Evolutionary conservation across 1,140 invertebrate genomes (phyloP).

Genomic region (Pararge aegeria): DNA sequence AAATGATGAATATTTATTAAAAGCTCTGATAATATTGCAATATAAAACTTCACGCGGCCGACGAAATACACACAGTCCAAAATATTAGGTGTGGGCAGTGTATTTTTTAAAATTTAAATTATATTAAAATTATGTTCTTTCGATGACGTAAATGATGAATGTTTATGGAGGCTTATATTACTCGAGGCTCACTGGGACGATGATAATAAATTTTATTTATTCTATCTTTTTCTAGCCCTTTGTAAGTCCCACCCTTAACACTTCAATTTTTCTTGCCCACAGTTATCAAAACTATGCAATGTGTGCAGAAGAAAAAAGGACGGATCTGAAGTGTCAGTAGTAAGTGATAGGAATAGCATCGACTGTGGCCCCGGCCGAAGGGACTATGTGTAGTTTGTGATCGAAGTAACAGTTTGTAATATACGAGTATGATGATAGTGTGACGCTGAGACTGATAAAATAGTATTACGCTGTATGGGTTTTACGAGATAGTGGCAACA

Average conservation of each 20-base stretch:
- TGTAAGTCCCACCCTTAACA: slow-evolving; percentile 21
- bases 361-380: slow-evolving; percentile 50
- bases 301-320: slow-evolving; percentile 59
- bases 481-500: slow-evolving; percentile 13
- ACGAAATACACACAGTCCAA: no score
- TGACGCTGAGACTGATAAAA: slow-evolving; percentile 49
- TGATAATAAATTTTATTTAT: background rate
- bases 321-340: slow-evolving; percentile 64
- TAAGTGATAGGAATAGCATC: slow-evolving; percentile 68
- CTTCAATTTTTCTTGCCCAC: slow-evolving; percentile 27
- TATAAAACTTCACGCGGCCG: no score
- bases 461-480: slow-evolving; percentile 42
- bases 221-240: background rate
- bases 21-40: no score
- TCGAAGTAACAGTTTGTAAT: slow-evolving; percentile 25
- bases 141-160: no score
- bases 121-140: no score
- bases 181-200: no score
- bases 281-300: slow-evolving; percentile 60
- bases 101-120: no score
- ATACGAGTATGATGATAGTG: slow-evolving; percentile 1
- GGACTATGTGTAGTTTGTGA: slow-evolving; percentile 60
- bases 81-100: no score
- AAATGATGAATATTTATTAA: no score
- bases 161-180: no score